Evolutionary conservation across 2,888 invertebrate species (phyloP), one percentile per base, ranked within the genome.

Genomic region (Clistopyga incitator): DNA sequence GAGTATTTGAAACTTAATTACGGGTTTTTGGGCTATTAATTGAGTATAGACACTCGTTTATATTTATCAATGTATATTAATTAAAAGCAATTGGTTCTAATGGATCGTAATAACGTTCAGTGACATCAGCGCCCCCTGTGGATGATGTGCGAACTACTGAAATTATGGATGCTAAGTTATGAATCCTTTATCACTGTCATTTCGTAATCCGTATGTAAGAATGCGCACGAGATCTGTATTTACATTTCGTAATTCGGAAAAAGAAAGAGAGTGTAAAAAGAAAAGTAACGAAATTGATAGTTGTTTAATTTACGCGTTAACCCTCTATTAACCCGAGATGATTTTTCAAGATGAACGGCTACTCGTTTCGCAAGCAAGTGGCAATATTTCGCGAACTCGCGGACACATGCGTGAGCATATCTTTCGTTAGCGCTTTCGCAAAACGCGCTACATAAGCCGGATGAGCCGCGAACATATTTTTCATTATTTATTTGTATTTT

Each of bases 371-470:
- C 78, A 81, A 86, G 85, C 83, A 80, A 82, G 80, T 82, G 84
- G 85, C 82, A 85, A 85, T 85, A 84, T 82, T 86, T 81, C 84
- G 78, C 79, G 75, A 85, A 75, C 79, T 81, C 83, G 83, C 79
- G 54, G 38, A 25, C 47, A n/a, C 64, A 38, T 38, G 70, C 18
- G 56, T 64, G 70, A 68, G 79, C 72, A 38, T n/a, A n/a, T 70
- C 52, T 77, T 54, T 68, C 59, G 52, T 81, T 72, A 61, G 50
- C 42, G 47, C 45, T 67, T 64, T 77, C 67, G 76, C 76, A 52
- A 77, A 54, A 52, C 56, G 79, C 76, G 42, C 67, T 78, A 81
- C 65, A 47, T 65, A 81, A 81, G 82, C 71, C 76, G 71, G 67
- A 76, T 71, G 79, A 83, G 59, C 80, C 76, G 61, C 80, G 70